Percentiles rank a stretch among this genome's conserved stretches.
Conservation (phyloP, 2,113 vertebrate genomes). For the Amazona vittata region DNA sequence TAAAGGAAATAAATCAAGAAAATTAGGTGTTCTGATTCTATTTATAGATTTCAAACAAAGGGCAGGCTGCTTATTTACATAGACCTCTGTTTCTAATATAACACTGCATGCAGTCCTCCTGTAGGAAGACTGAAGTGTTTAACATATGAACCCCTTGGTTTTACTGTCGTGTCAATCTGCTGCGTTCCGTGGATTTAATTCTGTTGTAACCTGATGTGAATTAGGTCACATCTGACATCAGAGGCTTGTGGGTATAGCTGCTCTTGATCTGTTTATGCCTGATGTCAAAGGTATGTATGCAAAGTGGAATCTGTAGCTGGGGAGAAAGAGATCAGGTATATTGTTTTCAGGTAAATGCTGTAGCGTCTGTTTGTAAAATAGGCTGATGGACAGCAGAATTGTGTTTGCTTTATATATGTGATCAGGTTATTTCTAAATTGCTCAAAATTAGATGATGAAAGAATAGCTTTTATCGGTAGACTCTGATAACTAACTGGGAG, state of each 20-base stretch:
- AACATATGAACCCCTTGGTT: background rate
- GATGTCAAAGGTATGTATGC: background rate
- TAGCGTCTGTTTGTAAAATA: background rate
- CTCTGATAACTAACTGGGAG: background rate
- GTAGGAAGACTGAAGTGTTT: background rate
- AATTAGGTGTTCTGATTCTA: background rate
- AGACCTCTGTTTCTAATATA: background rate
- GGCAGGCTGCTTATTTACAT: background rate
- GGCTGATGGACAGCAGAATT: conserved; percentile 28
- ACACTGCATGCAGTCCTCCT: background rate
- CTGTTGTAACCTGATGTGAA: background rate
- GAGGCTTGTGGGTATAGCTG: background rate
- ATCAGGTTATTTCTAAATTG: conserved; percentile 19
- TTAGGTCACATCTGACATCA: background rate
- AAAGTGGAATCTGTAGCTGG: background rate
- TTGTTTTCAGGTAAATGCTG: background rate
- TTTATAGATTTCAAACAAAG: background rate
- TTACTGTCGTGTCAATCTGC: background rate
- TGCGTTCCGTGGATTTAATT: background rate
- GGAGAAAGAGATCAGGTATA: background rate
- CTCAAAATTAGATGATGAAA: background rate
- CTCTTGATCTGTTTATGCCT: background rate
- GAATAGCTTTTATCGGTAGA: background rate
- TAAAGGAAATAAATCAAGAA: background rate
- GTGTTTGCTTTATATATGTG: conserved; percentile 21